A percentile compares a stretch with the other conserved stretches of the same genome.
Conservation (phyloP, 2,113 vertebrate genomes). For the Pseudopodoces humilis region DNA sequence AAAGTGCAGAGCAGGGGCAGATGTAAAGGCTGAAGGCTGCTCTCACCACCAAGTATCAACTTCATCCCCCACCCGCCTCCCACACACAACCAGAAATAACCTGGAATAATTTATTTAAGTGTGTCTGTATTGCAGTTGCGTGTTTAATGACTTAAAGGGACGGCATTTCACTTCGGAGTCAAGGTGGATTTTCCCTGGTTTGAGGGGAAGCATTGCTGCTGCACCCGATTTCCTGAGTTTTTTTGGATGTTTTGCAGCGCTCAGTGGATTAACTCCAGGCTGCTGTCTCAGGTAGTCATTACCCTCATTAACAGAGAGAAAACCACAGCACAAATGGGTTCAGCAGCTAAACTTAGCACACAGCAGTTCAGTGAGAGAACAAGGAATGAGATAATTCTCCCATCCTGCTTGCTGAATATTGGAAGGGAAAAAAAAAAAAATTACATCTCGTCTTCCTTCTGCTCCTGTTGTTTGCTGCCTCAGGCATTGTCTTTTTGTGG, state of each 20-base stretch:
- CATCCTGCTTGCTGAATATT: not conserved
- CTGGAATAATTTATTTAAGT: conserved; percentile 62
- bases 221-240: not conserved
- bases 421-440: not conserved
- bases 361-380: not conserved
- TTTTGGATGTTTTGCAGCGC: not conserved
- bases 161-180: not conserved
- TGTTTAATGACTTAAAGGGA: conserved; percentile 45
- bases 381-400: not conserved
- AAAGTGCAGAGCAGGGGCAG: not conserved
- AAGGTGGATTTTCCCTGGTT: not conserved
- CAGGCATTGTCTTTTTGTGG: not conserved
- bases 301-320: conserved; percentile 3
- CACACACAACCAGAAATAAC: conserved; percentile 72
- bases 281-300: not conserved
- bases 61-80: conserved; percentile 59
- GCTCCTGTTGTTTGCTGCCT: not conserved
- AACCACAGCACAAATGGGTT: not conserved
- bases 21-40: conserved; percentile 44
- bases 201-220: not conserved
- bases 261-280: not conserved
- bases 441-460: not conserved
- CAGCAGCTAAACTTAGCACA: not conserved
- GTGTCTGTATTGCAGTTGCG: conserved; percentile 34
- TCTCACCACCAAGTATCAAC: conserved; percentile 55